Evolutionary conservation across 64 coral and sea anemone species (phyloP).

Genomic region (Pocillopora damicornis): DNA sequence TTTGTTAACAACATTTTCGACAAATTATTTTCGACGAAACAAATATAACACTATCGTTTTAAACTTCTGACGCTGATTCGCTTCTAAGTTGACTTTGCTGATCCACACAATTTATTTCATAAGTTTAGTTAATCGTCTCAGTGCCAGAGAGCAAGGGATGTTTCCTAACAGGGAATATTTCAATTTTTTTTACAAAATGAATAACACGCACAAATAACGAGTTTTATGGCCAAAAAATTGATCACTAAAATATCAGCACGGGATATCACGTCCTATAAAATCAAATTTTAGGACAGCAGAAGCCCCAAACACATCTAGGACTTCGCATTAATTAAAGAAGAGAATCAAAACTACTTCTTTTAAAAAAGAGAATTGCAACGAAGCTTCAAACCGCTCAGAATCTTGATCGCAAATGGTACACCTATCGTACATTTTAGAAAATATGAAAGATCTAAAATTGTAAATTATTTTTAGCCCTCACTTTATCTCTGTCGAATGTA

Average conservation of each 20-base stretch:
- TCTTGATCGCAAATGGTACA: neutral
- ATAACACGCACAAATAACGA: neutral
- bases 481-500: constrained; percentile 32
- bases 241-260: neutral
- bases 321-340: neutral
- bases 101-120: neutral
- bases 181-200: neutral
- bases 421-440: neutral
- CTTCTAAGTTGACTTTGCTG: neutral
- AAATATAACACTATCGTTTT: neutral
- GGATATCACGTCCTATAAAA: neutral
- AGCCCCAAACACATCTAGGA: neutral
- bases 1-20: neutral
- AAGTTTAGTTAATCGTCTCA: neutral
- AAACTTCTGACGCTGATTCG: neutral
- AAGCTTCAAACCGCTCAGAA: neutral
- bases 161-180: neutral
- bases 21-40: neutral
- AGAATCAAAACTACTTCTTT: neutral
- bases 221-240: neutral
- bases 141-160: neutral
- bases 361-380: neutral
- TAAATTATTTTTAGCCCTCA: constrained; percentile 63
- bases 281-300: constrained; percentile 3
- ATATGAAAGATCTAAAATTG: neutral